These are phyloP conservation scores for Amphilophus citrinellus DNA, from an alignment of 2,113 vertebrate species.

Conservation along the genomic window DNA sequence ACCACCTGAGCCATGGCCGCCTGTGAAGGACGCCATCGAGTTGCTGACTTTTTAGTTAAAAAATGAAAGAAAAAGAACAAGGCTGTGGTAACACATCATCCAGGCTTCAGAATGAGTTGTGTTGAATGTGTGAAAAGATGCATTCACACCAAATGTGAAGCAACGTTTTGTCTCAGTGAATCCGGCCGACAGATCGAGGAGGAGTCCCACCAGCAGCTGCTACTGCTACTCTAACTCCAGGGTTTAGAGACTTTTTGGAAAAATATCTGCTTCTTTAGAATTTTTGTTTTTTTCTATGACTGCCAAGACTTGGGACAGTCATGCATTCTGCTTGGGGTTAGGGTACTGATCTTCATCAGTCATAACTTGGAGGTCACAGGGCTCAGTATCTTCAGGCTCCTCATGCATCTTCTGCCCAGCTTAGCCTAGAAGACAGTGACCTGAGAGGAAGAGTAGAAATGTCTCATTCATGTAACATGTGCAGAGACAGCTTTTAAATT, in stretches of 20 bases:
- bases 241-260: background rate
- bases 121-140: background rate
- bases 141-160: no score
- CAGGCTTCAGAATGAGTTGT: background rate
- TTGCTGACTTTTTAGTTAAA: no score
- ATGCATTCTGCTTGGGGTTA: background rate
- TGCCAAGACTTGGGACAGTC: background rate
- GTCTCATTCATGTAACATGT: background rate
- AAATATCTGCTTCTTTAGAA: background rate
- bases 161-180: no score
- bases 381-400: background rate
- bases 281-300: background rate
- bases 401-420: background rate
- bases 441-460: background rate
- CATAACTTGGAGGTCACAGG: background rate
- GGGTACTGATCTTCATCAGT: background rate
- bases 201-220: no score
- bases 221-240: no score
- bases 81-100: background rate
- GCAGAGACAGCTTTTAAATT: background rate
- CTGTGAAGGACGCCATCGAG: no score
- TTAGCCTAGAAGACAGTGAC: background rate
- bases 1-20: no score
- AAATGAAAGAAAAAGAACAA: no score
- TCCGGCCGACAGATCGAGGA: no score